Base-by-base conservation (phyloP, 2,797 vertebrate species). In the Jordanella pulchra region DNA sequence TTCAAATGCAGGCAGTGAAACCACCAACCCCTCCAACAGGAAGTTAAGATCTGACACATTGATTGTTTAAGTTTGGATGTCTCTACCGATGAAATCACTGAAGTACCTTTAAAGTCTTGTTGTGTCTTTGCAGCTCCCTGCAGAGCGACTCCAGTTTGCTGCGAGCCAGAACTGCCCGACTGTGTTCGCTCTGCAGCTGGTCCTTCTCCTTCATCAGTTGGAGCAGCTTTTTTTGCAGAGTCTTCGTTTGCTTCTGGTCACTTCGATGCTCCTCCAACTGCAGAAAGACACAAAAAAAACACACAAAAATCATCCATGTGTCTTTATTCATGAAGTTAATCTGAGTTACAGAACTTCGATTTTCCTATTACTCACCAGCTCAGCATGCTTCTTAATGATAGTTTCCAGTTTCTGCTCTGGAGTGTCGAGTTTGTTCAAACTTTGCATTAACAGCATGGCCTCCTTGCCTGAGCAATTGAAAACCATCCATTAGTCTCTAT, bases 141-240 rank as follows among this genome's bases (percentile, higher is more conserved):
- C 98, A 99, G 54, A 99, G 94, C 53, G 96, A 95, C 88, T 99
- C 98, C 1, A 99, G 95, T 89, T 99, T 99, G 89, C 98, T 99
- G 44, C 98, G 96, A 30, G 98, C 98, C 0, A 99, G 93, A 67
- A 99, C 93, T 0, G 97, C 97, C 80, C 96, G 93, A 90, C 97
- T 99, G 90, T 99, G 97, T 71, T 99, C 98, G 2, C 96, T 94
- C 91, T 99, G 98, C 74, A 99, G 93, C 88, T 97, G 96, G 89
- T 99, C 97, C 85, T 99, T 99, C 93, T 99, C 98, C 88, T 98
- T 99, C 90, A 95, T 91, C 72, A 96, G 89, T 76, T 97, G 97
- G 7, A 94, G 85, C 81, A 98, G 89, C 80, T 96, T 97, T 92
- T 97, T 99, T 92, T 99, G 97, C 54, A 99, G 89, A 64, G 95